Evolutionary conservation across 2,888 invertebrate genomes (phyloP).

Genomic region (Celastrina argiolus): DNA sequence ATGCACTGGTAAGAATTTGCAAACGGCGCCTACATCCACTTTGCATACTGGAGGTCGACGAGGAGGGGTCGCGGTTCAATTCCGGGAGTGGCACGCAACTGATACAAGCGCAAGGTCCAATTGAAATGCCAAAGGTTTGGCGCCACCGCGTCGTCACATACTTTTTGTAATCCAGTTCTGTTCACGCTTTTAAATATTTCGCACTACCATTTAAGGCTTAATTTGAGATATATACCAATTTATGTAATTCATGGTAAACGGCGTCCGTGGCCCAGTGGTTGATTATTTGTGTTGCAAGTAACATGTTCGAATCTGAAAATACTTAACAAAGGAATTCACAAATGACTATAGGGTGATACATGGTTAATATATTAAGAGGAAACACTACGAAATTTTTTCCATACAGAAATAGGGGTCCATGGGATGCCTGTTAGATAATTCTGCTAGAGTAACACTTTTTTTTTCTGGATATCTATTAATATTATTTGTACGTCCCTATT

Average conservation of each 20-base stretch:
- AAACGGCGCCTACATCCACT: not conserved
- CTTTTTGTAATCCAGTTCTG: constrained; percentile 22
- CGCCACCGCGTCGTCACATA: constrained; percentile 50
- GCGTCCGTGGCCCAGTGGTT: constrained; percentile 1
- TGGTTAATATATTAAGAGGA: too few species aligned
- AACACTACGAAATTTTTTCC: too few species aligned
- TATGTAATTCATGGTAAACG: not conserved
- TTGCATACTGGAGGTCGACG: constrained; percentile 48
- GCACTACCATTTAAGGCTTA: constrained; percentile 36
- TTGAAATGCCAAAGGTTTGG: constrained; percentile 65
- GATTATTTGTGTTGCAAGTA: not conserved
- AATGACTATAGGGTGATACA: too few species aligned
- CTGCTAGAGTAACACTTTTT: too few species aligned
- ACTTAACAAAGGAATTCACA: too few species aligned
- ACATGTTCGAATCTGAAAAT: not conserved
- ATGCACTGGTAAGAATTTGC: not conserved
- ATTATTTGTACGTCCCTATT: too few species aligned
- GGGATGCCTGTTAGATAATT: too few species aligned
- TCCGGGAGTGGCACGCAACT: constrained; percentile 64
- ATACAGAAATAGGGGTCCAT: too few species aligned
- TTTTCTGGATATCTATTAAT: too few species aligned
- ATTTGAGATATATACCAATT: constrained; percentile 30
- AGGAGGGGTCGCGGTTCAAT: constrained; percentile 48
- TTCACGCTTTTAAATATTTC: constrained; percentile 47
- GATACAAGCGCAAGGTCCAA: constrained; percentile 52